These are phyloP conservation scores for Heliconius ismenius DNA, from an alignment of 2,888 invertebrate species.

Conservation along the genomic window DNA sequence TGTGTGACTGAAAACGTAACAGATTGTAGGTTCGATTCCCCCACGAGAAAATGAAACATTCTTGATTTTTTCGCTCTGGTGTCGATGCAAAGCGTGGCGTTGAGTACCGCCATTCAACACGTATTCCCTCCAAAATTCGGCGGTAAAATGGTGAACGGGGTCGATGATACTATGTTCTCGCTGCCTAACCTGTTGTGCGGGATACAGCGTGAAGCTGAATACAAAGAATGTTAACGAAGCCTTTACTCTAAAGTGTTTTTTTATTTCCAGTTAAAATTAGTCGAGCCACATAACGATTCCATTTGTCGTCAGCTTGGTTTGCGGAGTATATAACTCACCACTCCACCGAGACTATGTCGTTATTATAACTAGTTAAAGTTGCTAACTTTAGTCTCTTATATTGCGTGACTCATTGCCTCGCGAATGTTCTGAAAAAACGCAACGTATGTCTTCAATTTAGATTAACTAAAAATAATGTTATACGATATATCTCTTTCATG, in stretches of 20 bases:
- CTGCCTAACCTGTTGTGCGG: too few relatives aligned
- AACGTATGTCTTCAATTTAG: not conserved
- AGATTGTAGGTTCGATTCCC: too few relatives aligned
- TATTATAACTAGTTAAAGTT: constrained; percentile 55
- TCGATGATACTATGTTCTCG: too few relatives aligned
- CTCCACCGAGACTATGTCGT: constrained; percentile 47
- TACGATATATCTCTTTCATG: not conserved
- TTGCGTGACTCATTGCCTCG: constrained; percentile 53
- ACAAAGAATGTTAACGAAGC: not conserved
- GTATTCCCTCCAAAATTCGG: too few relatives aligned
- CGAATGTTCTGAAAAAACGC: constrained; percentile 39
- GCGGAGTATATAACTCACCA: constrained; percentile 39
- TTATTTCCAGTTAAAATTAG: not conserved
- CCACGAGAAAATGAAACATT: too few relatives aligned
- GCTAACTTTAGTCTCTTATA: constrained; percentile 51
- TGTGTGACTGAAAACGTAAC: too few relatives aligned
- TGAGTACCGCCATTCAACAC: too few relatives aligned
- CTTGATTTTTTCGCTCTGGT: too few relatives aligned
- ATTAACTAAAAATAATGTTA: constrained; percentile 1
- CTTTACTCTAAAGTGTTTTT: not conserved
- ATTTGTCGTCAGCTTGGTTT: constrained; percentile 34
- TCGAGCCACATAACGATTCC: constrained; percentile 31
- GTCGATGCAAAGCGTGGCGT: too few relatives aligned
- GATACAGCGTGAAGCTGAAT: not conserved
- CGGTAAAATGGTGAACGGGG: too few relatives aligned